Evolutionary conservation across 23 tunicate genomes (phyloP).

Genomic region (Oikopleura dioica): DNA sequence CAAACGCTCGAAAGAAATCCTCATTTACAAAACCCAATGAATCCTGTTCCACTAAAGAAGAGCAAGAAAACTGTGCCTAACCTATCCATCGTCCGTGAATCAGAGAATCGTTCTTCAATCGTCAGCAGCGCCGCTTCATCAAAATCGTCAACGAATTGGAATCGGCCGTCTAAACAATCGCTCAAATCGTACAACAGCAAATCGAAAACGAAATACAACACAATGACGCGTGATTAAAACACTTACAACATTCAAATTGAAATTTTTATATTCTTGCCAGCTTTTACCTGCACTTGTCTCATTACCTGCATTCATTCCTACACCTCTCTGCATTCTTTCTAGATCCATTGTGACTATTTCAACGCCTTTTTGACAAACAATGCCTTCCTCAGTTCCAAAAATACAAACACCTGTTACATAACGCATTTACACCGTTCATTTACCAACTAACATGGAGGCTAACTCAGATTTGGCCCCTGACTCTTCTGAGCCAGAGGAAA

Average conservation of each 20-base stretch:
- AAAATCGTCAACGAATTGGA: not conserved
- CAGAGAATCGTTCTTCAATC: not conserved
- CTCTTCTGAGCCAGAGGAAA: no score
- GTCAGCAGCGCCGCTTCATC: not conserved
- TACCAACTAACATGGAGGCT: no score
- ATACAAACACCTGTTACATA: no score
- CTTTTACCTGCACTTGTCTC: no score
- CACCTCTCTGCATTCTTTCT: no score
- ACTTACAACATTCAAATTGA: not conserved
- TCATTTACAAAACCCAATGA: not conserved
- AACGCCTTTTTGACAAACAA: not conserved
- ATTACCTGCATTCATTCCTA: no score
- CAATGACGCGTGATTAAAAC: not conserved
- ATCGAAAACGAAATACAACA: not conserved
- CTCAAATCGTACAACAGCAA: not conserved
- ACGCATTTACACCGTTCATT: no score
- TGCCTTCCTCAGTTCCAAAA: no score
- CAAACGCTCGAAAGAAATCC: not conserved
- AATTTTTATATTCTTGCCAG: not conserved
- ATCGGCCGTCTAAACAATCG: slow-evolving; percentile 1
- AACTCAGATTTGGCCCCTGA: no score
- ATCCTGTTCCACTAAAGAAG: not conserved
- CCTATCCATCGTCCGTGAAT: not conserved
- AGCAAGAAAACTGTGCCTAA: not conserved
- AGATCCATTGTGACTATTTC: no score